Evolutionary conservation across 2,888 invertebrate genomes (phyloP).

Genomic region (Osmoderma eremita): DNA sequence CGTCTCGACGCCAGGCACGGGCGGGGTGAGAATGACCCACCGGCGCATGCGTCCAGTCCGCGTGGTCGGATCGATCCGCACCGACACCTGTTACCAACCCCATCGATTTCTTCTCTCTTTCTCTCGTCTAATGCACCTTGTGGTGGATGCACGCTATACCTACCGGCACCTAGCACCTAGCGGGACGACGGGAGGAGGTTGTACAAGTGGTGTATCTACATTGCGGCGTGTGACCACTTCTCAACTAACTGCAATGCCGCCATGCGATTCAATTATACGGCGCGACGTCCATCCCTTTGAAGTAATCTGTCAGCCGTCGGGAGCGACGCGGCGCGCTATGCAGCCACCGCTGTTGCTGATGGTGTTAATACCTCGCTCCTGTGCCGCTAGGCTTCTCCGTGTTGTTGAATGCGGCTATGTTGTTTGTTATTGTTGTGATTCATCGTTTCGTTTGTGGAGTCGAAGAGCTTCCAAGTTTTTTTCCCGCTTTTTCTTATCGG

Average conservation of each 20-base stretch:
- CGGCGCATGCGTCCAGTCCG: constrained; percentile 55
- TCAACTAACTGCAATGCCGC: constrained; percentile 38
- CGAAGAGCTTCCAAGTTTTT: constrained; percentile 14
- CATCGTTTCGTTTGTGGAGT: constrained; percentile 23
- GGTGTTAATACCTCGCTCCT: constrained; percentile 24
- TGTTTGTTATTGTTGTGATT: constrained; percentile 36
- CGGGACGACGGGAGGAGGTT: constrained; percentile 13
- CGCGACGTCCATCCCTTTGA: constrained; percentile 35
- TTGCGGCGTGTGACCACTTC: constrained; percentile 36
- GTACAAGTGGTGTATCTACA: constrained; percentile 24
- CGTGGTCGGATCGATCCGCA: constrained; percentile 59
- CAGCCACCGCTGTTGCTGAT: constrained; percentile 9
- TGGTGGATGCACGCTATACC: constrained; percentile 45
- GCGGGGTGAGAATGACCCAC: constrained; percentile 53
- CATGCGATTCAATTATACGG: constrained; percentile 39
- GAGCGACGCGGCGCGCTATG: neutral
- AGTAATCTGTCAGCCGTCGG: constrained; percentile 24
- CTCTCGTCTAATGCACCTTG: constrained; percentile 45
- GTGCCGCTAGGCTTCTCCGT: neutral
- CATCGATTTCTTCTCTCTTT: constrained; percentile 52
- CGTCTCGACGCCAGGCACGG: constrained; percentile 58
- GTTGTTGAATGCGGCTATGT: constrained; percentile 20
- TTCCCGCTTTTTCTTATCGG: constrained; percentile 4
- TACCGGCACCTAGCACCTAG: constrained; percentile 23
- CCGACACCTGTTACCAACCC: constrained; percentile 63